These are phyloP conservation scores for Callyntrura sp. DNA, from an alignment of 2,888 invertebrate species.

Conservation along the genomic window DNA sequence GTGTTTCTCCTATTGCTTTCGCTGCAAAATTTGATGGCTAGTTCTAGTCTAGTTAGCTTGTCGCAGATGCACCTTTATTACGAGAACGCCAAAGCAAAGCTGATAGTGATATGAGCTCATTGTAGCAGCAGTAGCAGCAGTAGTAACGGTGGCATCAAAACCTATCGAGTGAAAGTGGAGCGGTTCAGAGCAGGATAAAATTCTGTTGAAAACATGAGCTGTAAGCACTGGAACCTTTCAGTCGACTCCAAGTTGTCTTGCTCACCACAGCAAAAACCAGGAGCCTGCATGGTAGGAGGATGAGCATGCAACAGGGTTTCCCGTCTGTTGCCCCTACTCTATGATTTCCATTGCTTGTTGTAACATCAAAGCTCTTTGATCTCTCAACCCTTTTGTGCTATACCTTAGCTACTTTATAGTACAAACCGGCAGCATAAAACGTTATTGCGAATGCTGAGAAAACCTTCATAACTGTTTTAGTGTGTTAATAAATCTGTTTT, in stretches of 20 bases:
- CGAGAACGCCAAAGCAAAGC: not conserved
- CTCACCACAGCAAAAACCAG: conserved; percentile 48
- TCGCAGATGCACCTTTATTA: not conserved
- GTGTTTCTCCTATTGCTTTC: not conserved
- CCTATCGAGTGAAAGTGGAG: not conserved
- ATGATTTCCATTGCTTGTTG: not conserved
- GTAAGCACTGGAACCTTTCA: conserved; percentile 33
- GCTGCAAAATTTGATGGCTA: not conserved
- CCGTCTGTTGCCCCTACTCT: not conserved
- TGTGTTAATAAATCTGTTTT: not conserved
- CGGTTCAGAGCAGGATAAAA: conserved; percentile 28
- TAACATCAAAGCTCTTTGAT: conserved; percentile 6
- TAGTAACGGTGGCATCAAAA: not conserved
- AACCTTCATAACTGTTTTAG: not conserved
- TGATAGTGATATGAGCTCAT: not conserved
- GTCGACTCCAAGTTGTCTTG: conserved; percentile 75
- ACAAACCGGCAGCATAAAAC: not conserved
- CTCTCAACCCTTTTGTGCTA: conserved; percentile 18
- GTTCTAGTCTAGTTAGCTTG: conserved; percentile 16
- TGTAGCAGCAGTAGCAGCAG: not conserved
- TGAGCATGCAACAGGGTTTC: conserved; percentile 69
- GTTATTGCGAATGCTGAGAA: not conserved
- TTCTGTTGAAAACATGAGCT: conserved; percentile 63
- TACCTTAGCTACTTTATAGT: not conserved
- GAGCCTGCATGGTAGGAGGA: conserved; percentile 12